phyloP scores from a whole-genome alignment of 2,888 invertebrate species.

The Pseudococcus longispinus region DNA sequence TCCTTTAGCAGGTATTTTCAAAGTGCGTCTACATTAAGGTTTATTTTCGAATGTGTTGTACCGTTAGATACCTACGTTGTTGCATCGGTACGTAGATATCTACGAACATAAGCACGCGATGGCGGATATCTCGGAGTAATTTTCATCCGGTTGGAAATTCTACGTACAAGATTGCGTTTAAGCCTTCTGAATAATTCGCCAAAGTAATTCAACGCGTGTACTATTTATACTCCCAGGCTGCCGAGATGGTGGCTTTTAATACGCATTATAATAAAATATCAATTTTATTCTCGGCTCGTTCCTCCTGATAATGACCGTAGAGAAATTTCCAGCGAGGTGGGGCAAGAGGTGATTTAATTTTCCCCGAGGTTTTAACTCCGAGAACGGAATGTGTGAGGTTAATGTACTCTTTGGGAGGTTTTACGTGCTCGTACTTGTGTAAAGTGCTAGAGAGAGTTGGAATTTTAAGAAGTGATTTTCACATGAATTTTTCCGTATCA shows the following conservation, averaged over 20 bases:
- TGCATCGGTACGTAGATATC: neutral
- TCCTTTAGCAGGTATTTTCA: neutral
- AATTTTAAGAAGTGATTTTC: too few relatives aligned
- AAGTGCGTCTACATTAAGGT: neutral
- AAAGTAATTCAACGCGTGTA: neutral
- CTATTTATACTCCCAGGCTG: neutral
- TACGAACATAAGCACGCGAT: neutral
- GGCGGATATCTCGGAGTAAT: neutral
- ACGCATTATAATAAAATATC: neutral
- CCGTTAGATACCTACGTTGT: neutral
- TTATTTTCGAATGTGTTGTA: neutral
- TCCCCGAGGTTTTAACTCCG: neutral
- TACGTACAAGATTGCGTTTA: neutral
- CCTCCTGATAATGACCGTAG: neutral
- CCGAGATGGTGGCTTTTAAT: neutral
- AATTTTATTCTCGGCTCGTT: neutral
- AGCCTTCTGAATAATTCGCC: conserved; percentile 8
- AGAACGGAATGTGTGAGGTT: neutral
- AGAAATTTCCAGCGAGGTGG: neutral
- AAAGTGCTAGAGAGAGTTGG: too few relatives aligned
- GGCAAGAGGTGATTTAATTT: neutral
- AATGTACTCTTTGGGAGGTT: neutral
- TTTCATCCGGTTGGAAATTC: neutral
- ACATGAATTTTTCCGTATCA: too few relatives aligned
- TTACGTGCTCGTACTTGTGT: too few relatives aligned